Base-by-base conservation (phyloP, 30 jellyfish, hydroid and myxozoan species). In the Hydractinia echinata region DNA sequence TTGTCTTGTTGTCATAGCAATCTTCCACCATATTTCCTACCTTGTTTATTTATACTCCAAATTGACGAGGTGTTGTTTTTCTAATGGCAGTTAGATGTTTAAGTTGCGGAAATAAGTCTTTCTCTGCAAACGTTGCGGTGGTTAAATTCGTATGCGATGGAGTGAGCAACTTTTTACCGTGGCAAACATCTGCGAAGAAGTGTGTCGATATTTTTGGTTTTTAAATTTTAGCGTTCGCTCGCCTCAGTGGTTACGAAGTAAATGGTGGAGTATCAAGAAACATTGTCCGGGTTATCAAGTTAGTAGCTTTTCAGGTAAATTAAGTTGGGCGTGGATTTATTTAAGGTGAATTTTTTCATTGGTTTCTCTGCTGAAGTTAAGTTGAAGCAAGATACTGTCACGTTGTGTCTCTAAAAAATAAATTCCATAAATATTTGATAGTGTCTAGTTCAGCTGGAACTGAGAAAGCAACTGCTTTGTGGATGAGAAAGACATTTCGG, bases 211-310 rank as follows among this genome's bases (percentile, higher is more conserved):
- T 67, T 67, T 67, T 67, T 67, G 50, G 3, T 67, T 0, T 50
- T 73, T 0, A 11, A 10, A 50, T 69, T 66, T 39, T 58, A 92
- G 98, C 71, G 98, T 88, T 51, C 96, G 98, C 61, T 92, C 98
- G 14, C 98, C 95, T 4, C 98, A 92, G 81, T 92, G 98, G 98
- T 79, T 92, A 20, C 82, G 96, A 55, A 85, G 91, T n/a, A 92
- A 87, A 86, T 92, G 98, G 98, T 87, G 96, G 96, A 86, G 90
- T 4, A 76, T 92, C 49, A 92, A 92, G 79, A 92, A 82, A 67
- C 79, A 87, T 10, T 95, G 86, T 16, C 95, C 95, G 5, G 90
- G 86, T 66, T 81, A 61, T 62, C 78, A 86, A 72, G 66, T 64
- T 50, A 66, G 76, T 16, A 72, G 55, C 9, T 90, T 85, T 73